Base-by-base conservation (phyloP, 2,888 invertebrate genomes). In the Amphipoea lucens region DNA sequence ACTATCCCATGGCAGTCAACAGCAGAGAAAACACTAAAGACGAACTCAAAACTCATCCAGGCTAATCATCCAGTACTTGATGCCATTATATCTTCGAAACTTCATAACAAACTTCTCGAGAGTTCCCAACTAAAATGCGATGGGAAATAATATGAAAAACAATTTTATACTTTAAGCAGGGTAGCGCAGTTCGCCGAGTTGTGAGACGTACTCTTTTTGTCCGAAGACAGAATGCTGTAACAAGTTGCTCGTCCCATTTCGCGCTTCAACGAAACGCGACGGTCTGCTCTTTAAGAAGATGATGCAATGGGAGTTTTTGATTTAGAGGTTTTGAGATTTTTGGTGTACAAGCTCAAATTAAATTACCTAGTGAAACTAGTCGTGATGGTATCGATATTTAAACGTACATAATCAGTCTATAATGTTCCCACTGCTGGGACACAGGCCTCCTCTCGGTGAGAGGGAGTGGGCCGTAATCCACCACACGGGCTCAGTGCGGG, bases 211-310 rank as follows among this genome's bases (percentile, higher is more conserved):
- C 67, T 87, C 89, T 91, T 92, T 91, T 92, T 93, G 92, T 90
- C 85, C 78, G 88, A 90, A 92, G 92, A 91, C 91, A 91, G 90
- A 90, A 90, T 91, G 91, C 92, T 92, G 68, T 81, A 94, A 94
- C 94, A 94, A 94, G 93, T 94, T 91, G 91, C 90, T 90, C 91
- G 93, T 92, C 90, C 94, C 92, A 94, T 95, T 95, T 94, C 93
- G 82, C 89, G 89, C 89, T 89, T 90, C 87, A 89, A 72, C 89
- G 90, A 88, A 83, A 87, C 79, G 79, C 85, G 81, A 79, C 77
- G 87, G 84, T 83, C 72, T 66, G 67, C 36, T 66, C 11, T 3
- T 84, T 78, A 74, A n/a, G 86, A 65, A 51, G 57, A 42, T 2
- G 86, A 36, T 45, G 62, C 80, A 78, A 42, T 69, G 60, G 51